Evolutionary conservation across 2,113 vertebrate genomes (phyloP).

Genomic region (Perca schrenkii): DNA sequence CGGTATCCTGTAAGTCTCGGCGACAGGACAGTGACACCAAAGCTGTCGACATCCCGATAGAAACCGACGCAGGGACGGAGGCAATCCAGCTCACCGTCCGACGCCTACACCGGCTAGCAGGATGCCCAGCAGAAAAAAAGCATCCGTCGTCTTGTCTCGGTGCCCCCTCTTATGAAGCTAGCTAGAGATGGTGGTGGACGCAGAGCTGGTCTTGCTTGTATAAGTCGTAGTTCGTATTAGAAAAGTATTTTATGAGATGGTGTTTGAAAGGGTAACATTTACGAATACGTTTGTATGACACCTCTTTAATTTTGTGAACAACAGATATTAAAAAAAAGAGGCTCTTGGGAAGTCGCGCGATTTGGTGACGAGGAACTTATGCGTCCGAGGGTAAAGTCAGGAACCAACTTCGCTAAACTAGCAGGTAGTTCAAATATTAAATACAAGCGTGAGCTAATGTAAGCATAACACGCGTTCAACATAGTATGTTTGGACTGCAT

Average conservation of each 20-base stretch:
- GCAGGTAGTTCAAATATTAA: slow-evolving; percentile 65
- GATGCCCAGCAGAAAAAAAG: no score
- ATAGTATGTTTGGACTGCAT: accelerated
- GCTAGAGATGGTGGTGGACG: no score
- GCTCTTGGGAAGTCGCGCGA: slow-evolving; percentile 40
- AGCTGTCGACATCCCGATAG: no score
- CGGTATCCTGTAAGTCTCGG: no score
- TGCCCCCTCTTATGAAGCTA: no score
- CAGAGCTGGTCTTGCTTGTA: no score
- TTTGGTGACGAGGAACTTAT: slow-evolving; percentile 66
- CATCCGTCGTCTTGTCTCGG: no score
- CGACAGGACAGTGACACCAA: no score
- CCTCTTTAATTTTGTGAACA: not conserved
- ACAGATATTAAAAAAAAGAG: not conserved
- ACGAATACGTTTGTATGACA: not conserved
- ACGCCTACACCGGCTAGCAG: no score
- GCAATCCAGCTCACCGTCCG: no score
- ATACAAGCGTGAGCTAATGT: no score
- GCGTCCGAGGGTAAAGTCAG: slow-evolving; percentile 69
- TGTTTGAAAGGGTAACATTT: not conserved
- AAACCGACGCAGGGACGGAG: no score
- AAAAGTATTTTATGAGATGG: not conserved
- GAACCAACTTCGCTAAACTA: slow-evolving; percentile 61
- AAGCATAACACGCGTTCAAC: not conserved
- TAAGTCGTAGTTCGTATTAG: not conserved